Base-by-base conservation (phyloP, 2,888 invertebrate genomes). In the Drosophila trichaetosa region DNA sequence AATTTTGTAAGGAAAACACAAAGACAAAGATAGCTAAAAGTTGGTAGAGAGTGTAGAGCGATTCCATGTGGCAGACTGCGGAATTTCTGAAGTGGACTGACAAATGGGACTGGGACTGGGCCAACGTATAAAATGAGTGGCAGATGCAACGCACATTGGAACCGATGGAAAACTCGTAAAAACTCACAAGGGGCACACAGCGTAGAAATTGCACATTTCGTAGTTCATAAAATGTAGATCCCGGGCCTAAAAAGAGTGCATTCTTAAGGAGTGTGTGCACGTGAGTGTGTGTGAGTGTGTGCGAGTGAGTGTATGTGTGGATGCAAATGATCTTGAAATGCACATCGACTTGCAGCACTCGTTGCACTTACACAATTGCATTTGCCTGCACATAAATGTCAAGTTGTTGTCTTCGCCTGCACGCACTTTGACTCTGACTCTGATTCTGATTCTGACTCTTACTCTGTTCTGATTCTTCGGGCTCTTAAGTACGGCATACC, bases 151-250 rank as follows among this genome's bases (percentile, higher is more conserved):
- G 78, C 83, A 89, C 79, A 89, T 90, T 81, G 83, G 80, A 67
- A 89, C 64, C 85, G 65, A 74, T 85, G 83, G 86, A 78, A 84
- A 79, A 90, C 74, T 86, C 80, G 73, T 82, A 80, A 87, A 86
- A 87, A 70, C 59, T 72, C 63, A 52, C 48, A 73, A 58, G 75
- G 58, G 72, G 57, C 54, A 24, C 8, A 24, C 24, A 24, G 57
- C 56, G 46, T 64, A 73, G 75, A 90, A 86, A 89, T 91, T 87
- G 87, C 87, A 90, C 91, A 84, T 89, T 90, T 82, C 80, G 83
- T 72, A 86, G 89, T 87, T 80, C 80, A 85, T 90, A 83, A 90
- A 85, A 70, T 73, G 58, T 62, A 46, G 60, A 54, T n/a, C 49
- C 54, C 53, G 27, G 40, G 38, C 52, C 21, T 13, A 46, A 46